Base-by-base conservation (phyloP, 2,797 vertebrate species). In the Peromyscus aztecus region DNA sequence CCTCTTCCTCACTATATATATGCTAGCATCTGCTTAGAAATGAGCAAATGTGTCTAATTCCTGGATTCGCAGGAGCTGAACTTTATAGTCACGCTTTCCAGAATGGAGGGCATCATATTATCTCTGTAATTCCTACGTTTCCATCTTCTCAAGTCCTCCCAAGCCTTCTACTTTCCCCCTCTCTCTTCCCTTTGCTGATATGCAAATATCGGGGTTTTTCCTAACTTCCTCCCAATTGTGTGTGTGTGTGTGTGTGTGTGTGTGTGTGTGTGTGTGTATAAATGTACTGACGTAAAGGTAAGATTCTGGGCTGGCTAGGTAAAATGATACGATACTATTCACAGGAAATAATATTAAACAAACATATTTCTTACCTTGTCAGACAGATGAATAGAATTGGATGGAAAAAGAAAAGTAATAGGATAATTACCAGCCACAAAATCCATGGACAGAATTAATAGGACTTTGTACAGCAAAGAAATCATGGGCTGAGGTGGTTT, bases 401-500 rank as follows among this genome's bases (percentile, higher is more conserved):
- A 90, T 84, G 31, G 14, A 49, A 67, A 82, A 90, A 82, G 0
- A 90, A 81, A 69, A 93, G 96, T 27, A 37, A 34, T 92, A 84
- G 76, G n/a, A 7, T 73, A 78, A 86, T 63, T 49, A 61, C 1
- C 12, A 90, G 37, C n/a, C 93, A 93, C 37, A 0, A 88, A 88
- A 19, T 80, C 69, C 31, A n/a, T 65, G 40, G 3, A 37, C 67
- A 92, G 81, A 94, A 98, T 27, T 84, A 94, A 83, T 29, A 43
- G 81, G 85, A 37, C 82, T 61, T 80, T 92, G 88, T 84, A 90
- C 1, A 91, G 76, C 69, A 19, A 88, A 95, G 84, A 86, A 94
- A 95, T 61, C 94, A 94, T 65, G 49, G 46, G 59, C 69, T 90
- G 71, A 94, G 97, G 92, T 91, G 63, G 78, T 94, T 98, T 96